A percentile compares a stretch with the other conserved stretches of the same genome.
Conservation (phyloP, 1,140 invertebrate species). For the Philotrypesis tridentata region DNA sequence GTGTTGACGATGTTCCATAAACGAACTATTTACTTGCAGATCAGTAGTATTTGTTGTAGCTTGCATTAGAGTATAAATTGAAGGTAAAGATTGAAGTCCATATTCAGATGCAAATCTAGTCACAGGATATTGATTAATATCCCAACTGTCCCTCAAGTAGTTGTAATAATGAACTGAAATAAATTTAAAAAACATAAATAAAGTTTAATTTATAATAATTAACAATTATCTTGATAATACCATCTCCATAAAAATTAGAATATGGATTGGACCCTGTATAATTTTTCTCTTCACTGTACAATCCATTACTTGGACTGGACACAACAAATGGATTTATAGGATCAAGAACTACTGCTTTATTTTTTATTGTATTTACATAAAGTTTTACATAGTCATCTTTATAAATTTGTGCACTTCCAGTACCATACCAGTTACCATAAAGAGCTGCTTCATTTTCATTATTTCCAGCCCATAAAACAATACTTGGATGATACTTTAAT, state of each 20-base stretch:
- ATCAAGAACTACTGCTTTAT: slow-evolving; percentile 79
- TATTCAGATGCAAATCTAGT: slow-evolving; percentile 96
- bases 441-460: slow-evolving; percentile 98
- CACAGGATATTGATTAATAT: slow-evolving; percentile 82
- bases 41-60: slow-evolving; percentile 76
- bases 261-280: slow-evolving; percentile 87
- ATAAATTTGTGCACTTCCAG: slow-evolving; percentile 76
- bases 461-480: slow-evolving; percentile 94
- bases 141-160: slow-evolving; percentile 88
- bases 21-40: slow-evolving; percentile 76
- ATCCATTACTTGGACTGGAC: slow-evolving; percentile 95
- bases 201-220: neutral
- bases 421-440: slow-evolving; percentile 88
- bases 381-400: slow-evolving; percentile 89
- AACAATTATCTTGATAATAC: slow-evolving; percentile 57
- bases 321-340: slow-evolving; percentile 80
- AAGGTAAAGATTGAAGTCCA: slow-evolving; percentile 93
- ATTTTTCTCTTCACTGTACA: slow-evolving; percentile 82
- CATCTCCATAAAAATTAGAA: slow-evolving; percentile 89
- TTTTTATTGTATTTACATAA: slow-evolving; percentile 87
- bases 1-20: slow-evolving; percentile 88
- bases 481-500: slow-evolving; percentile 90
- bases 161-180: slow-evolving; percentile 93
- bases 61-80: slow-evolving; percentile 76
- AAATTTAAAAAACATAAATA: neutral